These are phyloP conservation scores for Prunella strophiata DNA, from an alignment of 2,797 vertebrate species.

Conservation along the genomic window DNA sequence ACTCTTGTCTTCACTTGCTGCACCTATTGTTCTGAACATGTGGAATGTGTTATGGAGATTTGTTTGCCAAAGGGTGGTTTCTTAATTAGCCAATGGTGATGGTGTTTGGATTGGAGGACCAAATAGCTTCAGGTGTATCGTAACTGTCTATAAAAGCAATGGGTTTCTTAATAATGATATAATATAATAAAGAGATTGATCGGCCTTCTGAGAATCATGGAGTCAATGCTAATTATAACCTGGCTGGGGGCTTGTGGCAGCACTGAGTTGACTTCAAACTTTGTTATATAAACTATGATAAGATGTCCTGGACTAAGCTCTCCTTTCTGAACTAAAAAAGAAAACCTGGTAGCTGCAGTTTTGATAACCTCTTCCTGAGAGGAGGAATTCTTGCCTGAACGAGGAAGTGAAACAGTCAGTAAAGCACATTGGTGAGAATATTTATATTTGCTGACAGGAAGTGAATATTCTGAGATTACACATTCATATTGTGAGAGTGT, in stretches of 20 bases:
- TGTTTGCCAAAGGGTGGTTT: too few species aligned
- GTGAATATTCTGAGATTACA: not conserved
- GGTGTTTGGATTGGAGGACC: too few species aligned
- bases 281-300: not conserved
- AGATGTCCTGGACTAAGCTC: not conserved
- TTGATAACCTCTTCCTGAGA: not conserved
- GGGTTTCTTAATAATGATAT: too few species aligned
- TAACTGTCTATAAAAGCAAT: too few species aligned
- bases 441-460: not conserved
- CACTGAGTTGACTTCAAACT: not conserved
- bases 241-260: not conserved
- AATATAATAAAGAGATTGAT: not conserved
- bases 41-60: too few species aligned
- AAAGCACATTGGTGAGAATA: not conserved
- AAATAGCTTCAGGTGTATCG: too few species aligned
- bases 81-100: too few species aligned
- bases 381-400: not conserved
- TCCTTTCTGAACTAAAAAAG: not conserved
- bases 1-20: too few species aligned
- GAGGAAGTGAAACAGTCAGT: not conserved
- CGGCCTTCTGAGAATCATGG: not conserved
- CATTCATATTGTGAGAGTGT: accelerated
- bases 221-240: not conserved
- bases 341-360: not conserved
- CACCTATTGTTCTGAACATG: too few species aligned